A percentile compares a stretch with the other conserved stretches of the same genome.
Conservation (phyloP, 2,113 vertebrate species). For the Odontesthes bonariensis region DNA sequence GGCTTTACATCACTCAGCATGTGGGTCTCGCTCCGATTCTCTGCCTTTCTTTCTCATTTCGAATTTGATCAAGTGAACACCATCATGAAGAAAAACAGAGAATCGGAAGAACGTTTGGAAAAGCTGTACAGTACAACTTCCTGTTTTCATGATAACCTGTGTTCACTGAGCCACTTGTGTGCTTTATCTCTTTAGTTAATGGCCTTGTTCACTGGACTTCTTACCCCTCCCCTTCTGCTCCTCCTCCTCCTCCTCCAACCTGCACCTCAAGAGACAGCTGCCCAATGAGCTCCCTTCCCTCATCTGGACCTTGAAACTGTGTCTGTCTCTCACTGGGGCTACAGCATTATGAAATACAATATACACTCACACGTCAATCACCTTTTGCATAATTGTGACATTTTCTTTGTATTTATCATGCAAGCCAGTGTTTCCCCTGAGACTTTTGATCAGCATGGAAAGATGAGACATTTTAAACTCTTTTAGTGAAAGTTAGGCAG, state of each 20-base stretch:
- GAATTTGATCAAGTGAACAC: background rate
- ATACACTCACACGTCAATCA: constrained; percentile 37
- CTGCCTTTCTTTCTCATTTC: constrained; percentile 26
- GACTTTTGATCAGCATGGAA: constrained; percentile 20
- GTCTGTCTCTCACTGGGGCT: constrained; percentile 59
- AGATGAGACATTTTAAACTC: constrained; percentile 36
- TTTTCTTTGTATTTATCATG: constrained; percentile 23
- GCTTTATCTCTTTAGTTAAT: constrained; percentile 71
- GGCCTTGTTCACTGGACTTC: constrained; percentile 69
- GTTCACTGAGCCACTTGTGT: constrained; percentile 66
- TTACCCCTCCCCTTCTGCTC: constrained; percentile 17
- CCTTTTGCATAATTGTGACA: constrained; percentile 40
- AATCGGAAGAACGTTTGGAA: constrained; percentile 18
- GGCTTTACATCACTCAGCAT: constrained; percentile 39
- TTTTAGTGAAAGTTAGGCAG: constrained; percentile 13
- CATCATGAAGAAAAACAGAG: constrained; percentile 18
- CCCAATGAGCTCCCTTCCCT: constrained; percentile 30
- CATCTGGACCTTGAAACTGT: constrained; percentile 78
- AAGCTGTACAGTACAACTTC: constrained; percentile 31
- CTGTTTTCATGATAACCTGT: constrained; percentile 46
- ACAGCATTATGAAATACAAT: constrained; percentile 43
- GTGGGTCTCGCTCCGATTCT: constrained; percentile 25
- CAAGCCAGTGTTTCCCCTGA: constrained; percentile 39
- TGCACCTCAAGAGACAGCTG: constrained; percentile 64
- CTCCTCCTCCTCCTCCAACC: constrained; percentile 31